Conservation (phyloP, 2,113 vertebrate species). For the Orycteropus afer region DNA sequence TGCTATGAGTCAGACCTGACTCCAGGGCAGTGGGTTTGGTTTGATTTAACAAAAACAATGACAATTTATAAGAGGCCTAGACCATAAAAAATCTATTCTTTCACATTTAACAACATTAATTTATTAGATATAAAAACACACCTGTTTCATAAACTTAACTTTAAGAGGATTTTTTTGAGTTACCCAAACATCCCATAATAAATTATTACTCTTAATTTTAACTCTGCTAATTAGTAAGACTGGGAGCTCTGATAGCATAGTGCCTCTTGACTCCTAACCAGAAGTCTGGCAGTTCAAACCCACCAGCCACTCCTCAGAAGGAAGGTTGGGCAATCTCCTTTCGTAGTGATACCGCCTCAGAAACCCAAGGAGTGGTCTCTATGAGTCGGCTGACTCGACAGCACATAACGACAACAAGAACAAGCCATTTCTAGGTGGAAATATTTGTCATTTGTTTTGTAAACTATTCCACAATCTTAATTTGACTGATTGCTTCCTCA, state of each 20-base stretch:
- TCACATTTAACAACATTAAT: background rate
- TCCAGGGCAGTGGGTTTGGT: background rate
- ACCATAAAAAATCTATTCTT: background rate
- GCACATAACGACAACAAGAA: no score
- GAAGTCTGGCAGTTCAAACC: no score
- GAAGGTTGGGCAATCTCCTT: no score
- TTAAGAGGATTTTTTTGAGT: conserved; percentile 11
- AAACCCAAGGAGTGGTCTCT: no score
- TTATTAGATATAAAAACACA: background rate
- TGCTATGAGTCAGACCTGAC: background rate
- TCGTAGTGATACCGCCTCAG: no score
- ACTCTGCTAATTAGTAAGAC: background rate
- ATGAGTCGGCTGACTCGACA: no score
- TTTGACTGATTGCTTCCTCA: background rate
- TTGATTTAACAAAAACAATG: no score
- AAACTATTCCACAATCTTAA: background rate
- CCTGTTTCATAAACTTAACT: background rate
- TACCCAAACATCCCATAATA: background rate
- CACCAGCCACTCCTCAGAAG: no score
- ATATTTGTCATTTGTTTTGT: background rate
- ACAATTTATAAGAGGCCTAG: background rate
- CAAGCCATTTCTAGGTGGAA: no score
- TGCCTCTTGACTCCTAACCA: background rate
- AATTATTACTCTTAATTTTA: conserved; percentile 24
- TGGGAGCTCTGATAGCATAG: no score